phyloP scores from a whole-genome alignment of 1,140 invertebrate species.

The Lepidurus arcticus region DNA sequence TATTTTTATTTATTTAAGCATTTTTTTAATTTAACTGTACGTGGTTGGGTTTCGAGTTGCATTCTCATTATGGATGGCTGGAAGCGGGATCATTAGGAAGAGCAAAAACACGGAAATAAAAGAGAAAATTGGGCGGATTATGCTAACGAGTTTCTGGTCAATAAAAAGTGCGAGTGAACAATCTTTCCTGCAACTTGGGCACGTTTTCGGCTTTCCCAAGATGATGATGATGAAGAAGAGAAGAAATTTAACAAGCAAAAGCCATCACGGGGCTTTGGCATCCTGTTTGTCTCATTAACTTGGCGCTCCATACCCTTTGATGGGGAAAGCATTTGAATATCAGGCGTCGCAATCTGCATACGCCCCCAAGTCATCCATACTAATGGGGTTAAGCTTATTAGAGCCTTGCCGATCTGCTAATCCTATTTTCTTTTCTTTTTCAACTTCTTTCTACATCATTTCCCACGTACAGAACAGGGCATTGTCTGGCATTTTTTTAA shows the following conservation, averaged over 20 bases:
- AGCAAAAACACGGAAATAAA: not conserved
- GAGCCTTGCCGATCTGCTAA: too few relatives aligned
- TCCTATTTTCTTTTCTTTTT: too few relatives aligned
- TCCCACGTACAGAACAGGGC: too few relatives aligned
- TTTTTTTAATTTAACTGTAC: too few relatives aligned
- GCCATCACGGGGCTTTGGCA: not conserved
- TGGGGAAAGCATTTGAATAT: not conserved
- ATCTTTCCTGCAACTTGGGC: not conserved
- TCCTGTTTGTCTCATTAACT: constrained; percentile 1
- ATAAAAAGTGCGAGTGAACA: not conserved
- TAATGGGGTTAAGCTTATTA: too few relatives aligned
- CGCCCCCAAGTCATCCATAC: not conserved
- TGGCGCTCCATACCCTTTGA: not conserved
- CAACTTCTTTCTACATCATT: too few relatives aligned
- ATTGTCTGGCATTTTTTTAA: too few relatives aligned
- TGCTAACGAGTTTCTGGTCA: not conserved
- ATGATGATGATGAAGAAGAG: not conserved
- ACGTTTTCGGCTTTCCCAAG: not conserved
- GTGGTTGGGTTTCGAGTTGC: too few relatives aligned
- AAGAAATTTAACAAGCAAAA: not conserved
- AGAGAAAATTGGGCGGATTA: not conserved
- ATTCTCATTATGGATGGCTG: too few relatives aligned
- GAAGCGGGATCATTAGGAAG: not conserved
- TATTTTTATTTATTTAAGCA: too few relatives aligned
- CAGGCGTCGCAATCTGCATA: not conserved